A percentile compares a stretch with the other conserved stretches of the same genome.
Conservation (phyloP, 2,797 vertebrate species). For the Todus mexicanus region DNA sequence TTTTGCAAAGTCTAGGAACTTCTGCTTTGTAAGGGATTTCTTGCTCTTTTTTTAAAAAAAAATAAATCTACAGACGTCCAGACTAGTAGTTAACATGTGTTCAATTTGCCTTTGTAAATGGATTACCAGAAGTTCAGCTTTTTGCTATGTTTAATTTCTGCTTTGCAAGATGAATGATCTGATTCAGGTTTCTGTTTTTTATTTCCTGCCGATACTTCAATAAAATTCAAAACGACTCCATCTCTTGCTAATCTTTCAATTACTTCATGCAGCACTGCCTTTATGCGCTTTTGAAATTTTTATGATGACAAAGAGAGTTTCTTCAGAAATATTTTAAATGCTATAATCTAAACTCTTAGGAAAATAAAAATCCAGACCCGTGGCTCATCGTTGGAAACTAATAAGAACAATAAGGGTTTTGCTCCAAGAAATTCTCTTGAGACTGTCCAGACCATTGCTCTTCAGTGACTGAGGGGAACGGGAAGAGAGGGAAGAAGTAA, state of each 20-base stretch:
- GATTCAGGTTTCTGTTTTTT: slow-evolving; percentile 50
- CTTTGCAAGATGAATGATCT: slow-evolving; percentile 31
- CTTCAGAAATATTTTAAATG: slow-evolving; percentile 38
- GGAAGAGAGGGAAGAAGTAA: slow-evolving; percentile 6
- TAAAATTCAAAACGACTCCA: neutral
- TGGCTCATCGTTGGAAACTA: slow-evolving; percentile 44
- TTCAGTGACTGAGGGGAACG: neutral
- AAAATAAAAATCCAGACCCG: slow-evolving; percentile 28
- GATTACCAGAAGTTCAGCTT: slow-evolving; percentile 48
- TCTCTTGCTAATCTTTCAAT: slow-evolving; percentile 18
- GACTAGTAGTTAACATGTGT: slow-evolving; percentile 19
- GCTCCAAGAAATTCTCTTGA: slow-evolving; percentile 56
- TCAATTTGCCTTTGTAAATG: slow-evolving; percentile 34
- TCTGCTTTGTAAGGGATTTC: neutral
- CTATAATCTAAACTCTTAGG: slow-evolving; percentile 37
- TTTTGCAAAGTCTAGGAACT: neutral
- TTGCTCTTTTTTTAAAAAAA: neutral
- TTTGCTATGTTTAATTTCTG: slow-evolving; percentile 29
- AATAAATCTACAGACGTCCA: neutral
- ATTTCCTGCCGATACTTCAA: slow-evolving; percentile 26
- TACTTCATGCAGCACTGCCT: neutral
- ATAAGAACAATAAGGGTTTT: slow-evolving; percentile 29
- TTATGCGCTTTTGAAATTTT: slow-evolving; percentile 23
- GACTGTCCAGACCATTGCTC: slow-evolving; percentile 57
- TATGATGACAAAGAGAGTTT: slow-evolving; percentile 40